These are phyloP conservation scores for Athripsodes cinereus DNA, from an alignment of 2,888 invertebrate genomes.

Conservation along the genomic window DNA sequence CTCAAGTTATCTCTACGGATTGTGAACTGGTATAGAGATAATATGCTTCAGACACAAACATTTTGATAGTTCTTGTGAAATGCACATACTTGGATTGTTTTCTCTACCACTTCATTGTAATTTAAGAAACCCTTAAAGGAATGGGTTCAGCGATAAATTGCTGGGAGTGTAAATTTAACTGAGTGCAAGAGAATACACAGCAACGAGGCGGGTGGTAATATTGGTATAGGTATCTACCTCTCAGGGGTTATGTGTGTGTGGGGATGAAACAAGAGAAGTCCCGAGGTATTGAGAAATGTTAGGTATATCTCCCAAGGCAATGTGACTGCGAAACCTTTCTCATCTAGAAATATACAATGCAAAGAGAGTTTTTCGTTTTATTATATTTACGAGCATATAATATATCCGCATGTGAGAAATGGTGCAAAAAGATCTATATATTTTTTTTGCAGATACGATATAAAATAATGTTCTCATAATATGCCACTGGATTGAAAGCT, in stretches of 20 bases:
- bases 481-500: no score
- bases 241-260: neutral
- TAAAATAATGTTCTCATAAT: no score
- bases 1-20: slow-evolving; percentile 1
- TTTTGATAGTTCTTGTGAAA: neutral
- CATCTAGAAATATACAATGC: no score
- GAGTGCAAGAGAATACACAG: neutral
- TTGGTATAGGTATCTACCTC: neutral
- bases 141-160: neutral
- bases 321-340: no score
- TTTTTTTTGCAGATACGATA: no score
- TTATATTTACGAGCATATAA: no score
- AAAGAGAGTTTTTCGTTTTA: no score
- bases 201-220: neutral
- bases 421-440: no score
- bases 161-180: neutral
- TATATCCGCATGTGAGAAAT: no score
- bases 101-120: neutral
- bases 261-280: neutral
- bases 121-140: slow-evolving; percentile 2
- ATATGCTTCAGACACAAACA: neutral
- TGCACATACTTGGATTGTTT: neutral
- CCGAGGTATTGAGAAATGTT: slow-evolving; percentile 1
- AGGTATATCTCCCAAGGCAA: neutral
- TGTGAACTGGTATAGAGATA: neutral